phyloP scores from a whole-genome alignment of 2,888 invertebrate species.

The Cephus runcator region DNA sequence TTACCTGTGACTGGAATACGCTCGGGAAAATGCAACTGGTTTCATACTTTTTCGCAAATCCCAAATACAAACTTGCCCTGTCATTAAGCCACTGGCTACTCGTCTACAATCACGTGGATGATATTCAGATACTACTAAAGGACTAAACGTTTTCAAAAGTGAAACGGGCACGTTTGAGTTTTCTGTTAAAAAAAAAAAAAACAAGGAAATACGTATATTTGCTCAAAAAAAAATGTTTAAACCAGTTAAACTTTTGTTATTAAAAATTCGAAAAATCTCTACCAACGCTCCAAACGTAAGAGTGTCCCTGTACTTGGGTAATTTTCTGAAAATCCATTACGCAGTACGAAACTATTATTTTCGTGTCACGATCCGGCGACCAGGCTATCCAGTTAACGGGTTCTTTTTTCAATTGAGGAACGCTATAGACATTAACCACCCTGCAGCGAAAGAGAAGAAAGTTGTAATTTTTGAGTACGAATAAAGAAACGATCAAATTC shows the following conservation, averaged over 20 bases:
- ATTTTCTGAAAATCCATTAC: constrained; percentile 75
- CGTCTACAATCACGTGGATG: constrained; percentile 67
- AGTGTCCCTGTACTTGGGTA: too few relatives aligned
- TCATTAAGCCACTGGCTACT: constrained; percentile 14
- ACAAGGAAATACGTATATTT: too few relatives aligned
- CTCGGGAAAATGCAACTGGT: constrained; percentile 67
- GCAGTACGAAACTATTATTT: constrained; percentile 85
- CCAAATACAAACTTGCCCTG: constrained; percentile 58
- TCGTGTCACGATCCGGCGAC: constrained; percentile 86
- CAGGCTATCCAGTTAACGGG: constrained; percentile 84
- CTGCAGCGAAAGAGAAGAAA: constrained; percentile 68
- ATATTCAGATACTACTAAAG: constrained; percentile 68
- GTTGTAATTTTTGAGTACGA: too few relatives aligned
- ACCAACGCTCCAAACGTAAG: too few relatives aligned
- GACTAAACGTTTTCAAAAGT: constrained; percentile 65
- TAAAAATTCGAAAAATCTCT: too few relatives aligned
- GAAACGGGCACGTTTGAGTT: constrained; percentile 69
- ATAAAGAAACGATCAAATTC: too few relatives aligned
- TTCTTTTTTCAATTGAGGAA: constrained; percentile 73
- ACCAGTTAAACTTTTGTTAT: too few relatives aligned
- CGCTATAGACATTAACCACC: constrained; percentile 87
- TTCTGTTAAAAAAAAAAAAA: constrained; percentile 53
- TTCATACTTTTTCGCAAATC: constrained; percentile 67
- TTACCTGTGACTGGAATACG: constrained; percentile 68
- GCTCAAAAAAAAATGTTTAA: too few relatives aligned